Conservation (phyloP, 2,888 invertebrate genomes). For the Rhodophaea formosa region DNA sequence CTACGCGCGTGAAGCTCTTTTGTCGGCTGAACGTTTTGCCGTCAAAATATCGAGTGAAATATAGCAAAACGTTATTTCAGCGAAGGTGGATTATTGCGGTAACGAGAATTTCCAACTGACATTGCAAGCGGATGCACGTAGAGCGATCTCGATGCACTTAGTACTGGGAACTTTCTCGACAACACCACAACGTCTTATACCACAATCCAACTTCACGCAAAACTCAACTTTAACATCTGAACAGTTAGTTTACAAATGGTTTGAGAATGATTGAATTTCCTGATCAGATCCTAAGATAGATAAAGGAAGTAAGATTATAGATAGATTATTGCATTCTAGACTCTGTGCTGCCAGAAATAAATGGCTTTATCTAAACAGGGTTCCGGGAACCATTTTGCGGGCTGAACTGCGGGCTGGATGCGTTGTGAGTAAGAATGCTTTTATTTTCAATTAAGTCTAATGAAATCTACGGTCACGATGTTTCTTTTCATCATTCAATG, state of each 20-base stretch:
- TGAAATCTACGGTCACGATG: constrained; percentile 48
- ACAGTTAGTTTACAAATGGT: constrained; percentile 34
- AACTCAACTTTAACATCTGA: constrained; percentile 28
- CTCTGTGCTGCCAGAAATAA: constrained; percentile 27
- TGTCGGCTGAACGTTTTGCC: constrained; percentile 16
- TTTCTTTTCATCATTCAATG: neutral
- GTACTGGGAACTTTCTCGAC: constrained; percentile 42
- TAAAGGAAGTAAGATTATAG: constrained; percentile 41
- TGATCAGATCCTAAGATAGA: constrained; percentile 27
- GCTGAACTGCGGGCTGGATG: constrained; percentile 64
- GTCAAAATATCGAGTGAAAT: constrained; percentile 45
- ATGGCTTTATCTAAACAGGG: constrained; percentile 26
- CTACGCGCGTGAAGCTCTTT: constrained; percentile 9
- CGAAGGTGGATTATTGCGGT: constrained; percentile 73
- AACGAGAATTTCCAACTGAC: constrained; percentile 77
- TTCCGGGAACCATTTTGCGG: constrained; percentile 51
- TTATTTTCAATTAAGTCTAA: constrained; percentile 69
- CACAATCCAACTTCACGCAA: constrained; percentile 23
- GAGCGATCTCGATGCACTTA: constrained; percentile 75
- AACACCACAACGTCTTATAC: constrained; percentile 36
- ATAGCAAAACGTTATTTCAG: constrained; percentile 60
- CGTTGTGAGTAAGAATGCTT: constrained; percentile 66
- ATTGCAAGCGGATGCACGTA: constrained; percentile 73
- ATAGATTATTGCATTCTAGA: constrained; percentile 27
- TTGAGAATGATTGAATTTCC: constrained; percentile 28